Percentiles rank a stretch among this genome's conserved stretches.
Conservation (phyloP, 2,888 invertebrate genomes). For the Synanthedon formicaeformis region DNA sequence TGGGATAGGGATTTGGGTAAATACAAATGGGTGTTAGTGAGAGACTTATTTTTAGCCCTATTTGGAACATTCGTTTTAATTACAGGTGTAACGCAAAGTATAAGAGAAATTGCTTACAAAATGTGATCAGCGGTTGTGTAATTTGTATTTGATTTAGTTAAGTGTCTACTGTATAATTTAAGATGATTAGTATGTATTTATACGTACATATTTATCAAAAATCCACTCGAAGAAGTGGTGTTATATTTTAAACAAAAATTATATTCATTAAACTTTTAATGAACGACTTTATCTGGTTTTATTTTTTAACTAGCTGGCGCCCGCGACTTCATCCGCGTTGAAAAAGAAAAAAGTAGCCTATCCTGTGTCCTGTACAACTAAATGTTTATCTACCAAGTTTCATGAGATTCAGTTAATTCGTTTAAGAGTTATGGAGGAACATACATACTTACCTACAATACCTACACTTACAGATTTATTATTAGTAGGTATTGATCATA, state of each 20-base stretch:
- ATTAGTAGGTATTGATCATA: too few species aligned
- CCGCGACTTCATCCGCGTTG: too few species aligned
- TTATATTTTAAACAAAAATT: not conserved
- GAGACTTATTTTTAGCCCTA: slow-evolving; percentile 71
- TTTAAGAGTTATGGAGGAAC: too few species aligned
- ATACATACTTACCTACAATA: too few species aligned
- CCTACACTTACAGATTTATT: too few species aligned
- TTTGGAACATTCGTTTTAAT: slow-evolving; percentile 77
- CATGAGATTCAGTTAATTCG: too few species aligned
- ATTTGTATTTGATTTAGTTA: not conserved
- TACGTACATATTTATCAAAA: not conserved
- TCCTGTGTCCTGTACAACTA: too few species aligned
- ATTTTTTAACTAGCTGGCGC: too few species aligned
- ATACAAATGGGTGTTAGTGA: slow-evolving; percentile 76
- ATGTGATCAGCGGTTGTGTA: slow-evolving; percentile 10
- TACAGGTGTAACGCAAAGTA: slow-evolving; percentile 71
- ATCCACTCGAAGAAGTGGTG: too few species aligned
- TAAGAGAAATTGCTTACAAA: slow-evolving; percentile 42
- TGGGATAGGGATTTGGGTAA: slow-evolving; percentile 77
- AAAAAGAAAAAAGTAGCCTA: too few species aligned
- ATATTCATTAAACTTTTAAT: not conserved
- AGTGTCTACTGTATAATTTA: not conserved
- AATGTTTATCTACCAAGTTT: too few species aligned
- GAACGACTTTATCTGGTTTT: not conserved
- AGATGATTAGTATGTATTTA: not conserved